Base-by-base conservation (phyloP, 2,888 invertebrate genomes). In the Drosophila sordidula region DNA sequence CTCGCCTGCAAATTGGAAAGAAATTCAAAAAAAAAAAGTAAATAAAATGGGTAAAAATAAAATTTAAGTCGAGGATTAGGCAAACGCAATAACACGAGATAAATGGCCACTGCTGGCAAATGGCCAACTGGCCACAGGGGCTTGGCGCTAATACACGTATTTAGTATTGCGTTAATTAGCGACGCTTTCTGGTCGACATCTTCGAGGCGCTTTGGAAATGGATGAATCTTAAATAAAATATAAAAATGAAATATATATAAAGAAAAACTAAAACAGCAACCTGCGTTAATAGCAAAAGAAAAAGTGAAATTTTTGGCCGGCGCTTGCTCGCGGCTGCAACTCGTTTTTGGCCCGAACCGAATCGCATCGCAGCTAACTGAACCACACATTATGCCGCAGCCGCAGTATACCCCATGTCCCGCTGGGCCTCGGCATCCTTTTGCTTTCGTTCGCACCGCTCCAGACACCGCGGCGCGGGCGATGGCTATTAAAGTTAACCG, bases 261-360 rank as follows among this genome's bases (percentile, higher is more conserved):
- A 22, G 41, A 26, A 18, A 49, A 36, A 39, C 58, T 38, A 42
- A 52, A 49, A 36, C 25, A 38, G 36, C 56, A 34, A 41, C 46
- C 26, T 56, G 63, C 58, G 16, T 58, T 46, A 52, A 26, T 11
- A 47, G 44, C 54, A 58, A 70, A 72, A 77, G 71, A 70, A 87
- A 82, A 83, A 87, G 82, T 87, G 87, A 83, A 83, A 83, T 73
- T 87, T 70, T 32, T 55, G 38, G 18, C 38, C 34, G 55, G 41
- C 55, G 26, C 9, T 22, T 11, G 47, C 39, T 46, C 32, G 46
- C 41, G 61, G 50, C 58, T 44, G 78, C 64, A 85, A 78, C 85
- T 61, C 12, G 76, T 81, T 81, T 79, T 39, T 22, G 41, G 49
- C 32, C 38, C 38, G 51, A 36, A 34, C 16, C 45, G 42, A 42